Evolutionary conservation across 2,888 invertebrate genomes (phyloP), one percentile per base, ranked within the genome.

Genomic region (Mesochorus sp.): DNA sequence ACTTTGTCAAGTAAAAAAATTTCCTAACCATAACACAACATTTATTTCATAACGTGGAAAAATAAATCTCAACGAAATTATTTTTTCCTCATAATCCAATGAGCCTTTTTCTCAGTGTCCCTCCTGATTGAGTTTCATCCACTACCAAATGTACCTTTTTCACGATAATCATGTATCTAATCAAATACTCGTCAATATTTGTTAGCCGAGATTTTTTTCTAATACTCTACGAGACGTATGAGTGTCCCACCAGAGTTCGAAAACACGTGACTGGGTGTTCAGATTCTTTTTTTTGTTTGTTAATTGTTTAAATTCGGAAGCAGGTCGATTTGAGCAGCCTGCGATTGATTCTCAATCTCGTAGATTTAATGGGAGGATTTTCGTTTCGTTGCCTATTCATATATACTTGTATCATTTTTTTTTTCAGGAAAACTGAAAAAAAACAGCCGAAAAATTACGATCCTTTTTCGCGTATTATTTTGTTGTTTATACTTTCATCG

Each of bases 381-480:
- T 31, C 57, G 24, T 73, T 74, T 78, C 78, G 68, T 78, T 74
- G 78, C 64, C 70, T 53, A 68, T 55, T 75, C 19, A 73, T 55
- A 62, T 61, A 47, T 5, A 55, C 17, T 64, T 26, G 14, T 49
- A 34, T 12, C 24, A n/a, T 28, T 28, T 28, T 17, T 53, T 47
- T 10, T 34, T 24, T 55, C 17, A 17, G 21, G 19, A 77, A 53
- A 77, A 68, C 42, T 12, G 21, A 51, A 26, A 57, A 68, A 42
- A 2, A 12, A 10, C 37, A 37, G 2, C 39, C 1, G 10, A 53
- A 44, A 67, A 59, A 59, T 5, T n/a, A 28, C 19, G 19, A 51
- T 55, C 5, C 21, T 21, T 34, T 75, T 62, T 24, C 66, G 42
- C 12, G 42, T 66, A 57, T 42, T 39, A 2, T 57, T 61, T 74